Conservation (phyloP, 2,888 invertebrate genomes). For the Drosophila greeni region DNA sequence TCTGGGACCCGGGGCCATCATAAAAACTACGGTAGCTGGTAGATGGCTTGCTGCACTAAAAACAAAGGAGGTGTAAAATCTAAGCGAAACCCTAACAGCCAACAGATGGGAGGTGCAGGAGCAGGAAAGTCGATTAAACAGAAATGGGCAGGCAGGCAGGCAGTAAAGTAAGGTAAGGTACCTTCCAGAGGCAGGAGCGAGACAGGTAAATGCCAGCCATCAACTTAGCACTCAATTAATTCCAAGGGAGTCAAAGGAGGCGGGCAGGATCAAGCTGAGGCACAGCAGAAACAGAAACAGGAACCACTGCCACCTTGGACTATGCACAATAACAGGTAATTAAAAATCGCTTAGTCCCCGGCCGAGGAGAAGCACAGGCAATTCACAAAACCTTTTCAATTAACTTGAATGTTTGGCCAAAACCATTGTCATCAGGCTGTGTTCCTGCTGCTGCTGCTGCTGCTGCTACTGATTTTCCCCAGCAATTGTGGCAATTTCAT, state of each 20-base stretch:
- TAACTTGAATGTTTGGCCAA: slow-evolving; percentile 57
- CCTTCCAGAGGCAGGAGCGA: not conserved
- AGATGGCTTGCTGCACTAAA: slow-evolving; percentile 37
- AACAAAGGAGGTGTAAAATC: slow-evolving; percentile 48
- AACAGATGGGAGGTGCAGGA: slow-evolving; percentile 26
- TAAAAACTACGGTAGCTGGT: slow-evolving; percentile 37
- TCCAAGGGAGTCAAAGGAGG: slow-evolving; percentile 16
- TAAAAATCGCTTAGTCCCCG: slow-evolving; percentile 65
- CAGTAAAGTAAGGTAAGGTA: slow-evolving; percentile 2
- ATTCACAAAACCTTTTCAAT: slow-evolving; percentile 58
- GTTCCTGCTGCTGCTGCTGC: slow-evolving; percentile 16
- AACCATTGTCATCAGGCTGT: slow-evolving; percentile 52
- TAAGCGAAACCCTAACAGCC: slow-evolving; percentile 14
- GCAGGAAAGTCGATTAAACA: slow-evolving; percentile 11
- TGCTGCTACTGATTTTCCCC: slow-evolving; percentile 39
- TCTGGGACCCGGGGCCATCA: slow-evolving; percentile 43
- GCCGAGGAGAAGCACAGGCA: slow-evolving; percentile 12
- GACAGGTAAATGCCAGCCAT: slow-evolving; percentile 15
- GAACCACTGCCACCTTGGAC: slow-evolving; percentile 15
- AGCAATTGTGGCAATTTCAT: slow-evolving; percentile 65
- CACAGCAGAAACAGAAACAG: not conserved
- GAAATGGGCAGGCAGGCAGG: slow-evolving; percentile 17
- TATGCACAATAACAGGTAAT: slow-evolving; percentile 60
- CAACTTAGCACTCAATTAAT: slow-evolving; percentile 47
- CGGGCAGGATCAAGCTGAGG: slow-evolving; percentile 6